Base-by-base conservation (phyloP, 2,888 invertebrate species). In the Cacoxenus indagator region DNA sequence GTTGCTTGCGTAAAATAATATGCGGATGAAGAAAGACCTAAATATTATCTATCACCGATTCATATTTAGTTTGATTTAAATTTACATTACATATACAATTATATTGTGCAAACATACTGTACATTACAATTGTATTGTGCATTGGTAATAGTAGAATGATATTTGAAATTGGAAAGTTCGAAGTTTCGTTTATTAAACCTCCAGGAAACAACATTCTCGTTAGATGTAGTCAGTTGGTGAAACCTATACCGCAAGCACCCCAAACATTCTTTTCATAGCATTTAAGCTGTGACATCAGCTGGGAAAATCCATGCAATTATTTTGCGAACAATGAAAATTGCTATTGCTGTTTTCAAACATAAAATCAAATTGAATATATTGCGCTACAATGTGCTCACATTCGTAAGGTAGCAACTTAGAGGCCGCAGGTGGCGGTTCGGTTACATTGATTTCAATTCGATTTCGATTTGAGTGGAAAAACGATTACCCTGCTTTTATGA, bases 261-360 rank as follows among this genome's bases (percentile, higher is more conserved):
- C 5, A 8, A 37, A 14, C 37, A 37, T 37, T 4, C 37, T 4
- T 37, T 37, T 14, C 37, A 14, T 4, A 37, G 5, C 37, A 14
- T 37, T 8, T 37, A 37, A 37, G 37, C 37, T 65, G 70, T 73
- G 80, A 70, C 85, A 74, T 76, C 85, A 85, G 84, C 85, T 85
- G 85, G 73, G 77, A 79, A 72, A 78, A 78, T 81, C 80, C 78
- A 78, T 83, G 84, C 85, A 85, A 85, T 85, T 85, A 85, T 85
- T 85, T 85, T 81, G 84, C 84, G 85, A 81, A 85, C 85, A 85
- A 85, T 85, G 84, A 82, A 85, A 85, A 62, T 62, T 43, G 61
- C 84, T 84, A 81, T 81, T 83, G 78, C 78, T 83, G 77, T 78
- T 80, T 80, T 76, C 80, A 81, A 81, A 81, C 80, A 81, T 79